Evolutionary conservation across 2,888 invertebrate genomes (phyloP).

Genomic region (Agriopis aurantiaria): DNA sequence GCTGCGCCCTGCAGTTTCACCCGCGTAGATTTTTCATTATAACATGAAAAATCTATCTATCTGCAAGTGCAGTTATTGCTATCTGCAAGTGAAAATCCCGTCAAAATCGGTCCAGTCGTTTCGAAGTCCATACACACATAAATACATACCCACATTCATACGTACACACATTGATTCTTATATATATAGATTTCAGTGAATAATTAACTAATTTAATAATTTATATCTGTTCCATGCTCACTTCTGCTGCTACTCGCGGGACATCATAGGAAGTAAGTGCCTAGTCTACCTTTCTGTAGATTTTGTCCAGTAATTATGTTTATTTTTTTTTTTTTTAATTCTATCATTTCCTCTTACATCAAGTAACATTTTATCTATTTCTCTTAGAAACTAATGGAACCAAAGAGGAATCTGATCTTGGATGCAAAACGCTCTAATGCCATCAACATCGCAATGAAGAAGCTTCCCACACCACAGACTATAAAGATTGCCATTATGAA

Average conservation of each 20-base stretch:
- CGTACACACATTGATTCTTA: too few species aligned
- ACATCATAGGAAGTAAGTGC: slow-evolving; percentile 66
- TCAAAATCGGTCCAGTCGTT: too few species aligned
- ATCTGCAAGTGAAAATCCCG: too few species aligned
- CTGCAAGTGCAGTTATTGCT: too few species aligned
- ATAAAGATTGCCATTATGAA: slow-evolving; percentile 99
- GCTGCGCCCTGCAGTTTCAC: too few species aligned
- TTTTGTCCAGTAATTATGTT: not conserved
- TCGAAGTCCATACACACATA: too few species aligned
- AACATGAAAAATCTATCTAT: too few species aligned
- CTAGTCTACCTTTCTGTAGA: not conserved
- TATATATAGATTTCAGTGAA: not conserved
- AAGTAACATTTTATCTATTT: not conserved
- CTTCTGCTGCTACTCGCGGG: slow-evolving; percentile 8
- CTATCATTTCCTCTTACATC: not conserved
- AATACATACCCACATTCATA: too few species aligned
- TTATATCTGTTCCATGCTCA: slow-evolving; percentile 56
- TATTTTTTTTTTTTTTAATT: not conserved
- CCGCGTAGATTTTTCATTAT: too few species aligned
- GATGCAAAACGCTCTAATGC: slow-evolving; percentile 99
- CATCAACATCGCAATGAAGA: slow-evolving; percentile 99
- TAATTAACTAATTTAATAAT: not conserved
- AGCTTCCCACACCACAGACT: slow-evolving; percentile 98
- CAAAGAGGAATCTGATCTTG: slow-evolving; percentile 90
- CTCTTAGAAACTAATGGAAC: slow-evolving; percentile 78